Conservation (phyloP, 2,888 invertebrate genomes). For the Zhuqinia jingwanae region DNA sequence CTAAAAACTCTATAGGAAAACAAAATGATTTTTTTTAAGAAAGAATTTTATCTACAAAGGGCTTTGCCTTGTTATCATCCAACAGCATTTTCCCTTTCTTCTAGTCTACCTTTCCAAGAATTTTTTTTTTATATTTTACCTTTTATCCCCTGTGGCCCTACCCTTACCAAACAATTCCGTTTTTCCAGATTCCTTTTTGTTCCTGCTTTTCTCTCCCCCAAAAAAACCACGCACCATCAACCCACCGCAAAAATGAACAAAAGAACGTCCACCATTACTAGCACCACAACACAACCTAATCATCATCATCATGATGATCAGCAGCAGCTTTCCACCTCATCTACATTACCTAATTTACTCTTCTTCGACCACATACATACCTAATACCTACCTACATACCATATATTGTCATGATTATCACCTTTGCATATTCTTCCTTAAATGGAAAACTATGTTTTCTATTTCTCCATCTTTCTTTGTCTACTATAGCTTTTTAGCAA, state of each 20-base stretch:
- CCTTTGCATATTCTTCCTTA: conserved; percentile 14
- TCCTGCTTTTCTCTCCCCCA: not conserved
- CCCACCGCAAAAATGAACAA: no score
- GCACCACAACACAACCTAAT: no score
- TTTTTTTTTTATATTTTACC: not conserved
- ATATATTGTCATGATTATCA: not conserved
- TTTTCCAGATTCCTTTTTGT: not conserved
- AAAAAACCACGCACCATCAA: no score
- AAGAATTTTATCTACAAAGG: not conserved
- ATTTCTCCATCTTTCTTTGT: not conserved
- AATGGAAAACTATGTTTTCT: conserved; percentile 21
- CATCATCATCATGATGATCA: not conserved
- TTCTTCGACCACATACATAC: no score
- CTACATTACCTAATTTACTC: not conserved
- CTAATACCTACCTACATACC: no score
- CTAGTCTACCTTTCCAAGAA: not conserved
- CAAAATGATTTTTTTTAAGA: no score
- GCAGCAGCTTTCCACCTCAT: not conserved
- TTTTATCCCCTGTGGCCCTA: not conserved
- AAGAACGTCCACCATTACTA: not conserved
- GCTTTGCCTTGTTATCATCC: not conserved
- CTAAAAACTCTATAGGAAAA: not conserved
- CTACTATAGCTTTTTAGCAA: not conserved
- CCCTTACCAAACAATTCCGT: not conserved
- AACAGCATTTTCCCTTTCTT: not conserved